These are phyloP conservation scores for Odontomyia ornata DNA, from an alignment of 2,888 invertebrate species.

Conservation along the genomic window DNA sequence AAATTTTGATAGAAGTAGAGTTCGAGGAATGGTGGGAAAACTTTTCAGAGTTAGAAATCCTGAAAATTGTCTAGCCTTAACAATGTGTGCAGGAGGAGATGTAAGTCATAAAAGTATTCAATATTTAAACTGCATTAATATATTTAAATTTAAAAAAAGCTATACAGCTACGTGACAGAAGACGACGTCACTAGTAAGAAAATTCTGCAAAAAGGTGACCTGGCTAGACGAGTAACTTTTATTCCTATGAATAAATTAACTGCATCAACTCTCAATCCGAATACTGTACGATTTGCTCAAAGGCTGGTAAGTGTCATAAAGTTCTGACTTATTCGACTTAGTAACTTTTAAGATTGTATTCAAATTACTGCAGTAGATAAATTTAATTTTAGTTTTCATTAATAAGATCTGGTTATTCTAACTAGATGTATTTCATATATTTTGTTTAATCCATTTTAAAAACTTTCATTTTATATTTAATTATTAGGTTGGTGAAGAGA, in stretches of 20 bases:
- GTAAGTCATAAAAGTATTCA: conserved; percentile 65
- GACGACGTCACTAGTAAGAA: conserved; percentile 84
- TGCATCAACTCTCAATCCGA: conserved; percentile 69
- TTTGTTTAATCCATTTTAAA: neutral
- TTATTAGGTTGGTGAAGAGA: conserved; percentile 76
- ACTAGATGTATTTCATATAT: no score
- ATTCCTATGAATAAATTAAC: conserved; percentile 91
- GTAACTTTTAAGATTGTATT: no score
- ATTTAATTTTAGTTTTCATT: no score
- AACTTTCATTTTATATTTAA: conserved; percentile 24
- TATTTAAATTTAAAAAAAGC: conserved; percentile 66
- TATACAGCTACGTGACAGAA: conserved; percentile 92
- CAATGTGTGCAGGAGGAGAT: conserved; percentile 84
- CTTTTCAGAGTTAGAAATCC: conserved; percentile 79
- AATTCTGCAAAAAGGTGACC: conserved; percentile 81
- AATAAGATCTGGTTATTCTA: no score
- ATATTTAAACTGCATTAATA: conserved; percentile 41
- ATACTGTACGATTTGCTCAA: conserved; percentile 74
- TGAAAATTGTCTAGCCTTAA: conserved; percentile 78
- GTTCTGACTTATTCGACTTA: no score
- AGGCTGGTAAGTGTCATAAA: conserved; percentile 69
- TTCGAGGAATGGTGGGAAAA: conserved; percentile 82
- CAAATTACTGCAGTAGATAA: no score
- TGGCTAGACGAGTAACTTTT: conserved; percentile 83
- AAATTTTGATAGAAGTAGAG: conserved; percentile 73